Base-by-base conservation (phyloP, 2,113 vertebrate genomes). In the Arenaria interpres region DNA sequence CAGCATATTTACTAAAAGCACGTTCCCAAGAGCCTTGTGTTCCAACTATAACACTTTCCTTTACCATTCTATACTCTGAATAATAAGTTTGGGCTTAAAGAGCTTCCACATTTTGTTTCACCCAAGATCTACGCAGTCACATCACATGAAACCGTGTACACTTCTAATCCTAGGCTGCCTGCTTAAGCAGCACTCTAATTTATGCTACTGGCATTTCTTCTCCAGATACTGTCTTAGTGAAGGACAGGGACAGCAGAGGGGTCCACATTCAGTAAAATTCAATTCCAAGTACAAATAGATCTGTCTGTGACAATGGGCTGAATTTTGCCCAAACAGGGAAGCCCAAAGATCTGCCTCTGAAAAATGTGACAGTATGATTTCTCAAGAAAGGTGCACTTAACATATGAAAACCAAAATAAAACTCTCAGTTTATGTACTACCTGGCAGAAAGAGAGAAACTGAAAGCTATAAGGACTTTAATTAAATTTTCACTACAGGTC, bases 281-380 rank as follows among this genome's bases (percentile, higher is more conserved):
- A 41, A 12, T 48, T 79, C 48, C 41, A 41, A 60, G 51, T 25
- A 73, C 35, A 87, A 62, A 45, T 2, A 81, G 33, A 51, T 22
- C 27, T 25, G 9, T 28, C 14, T 35, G 45, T 17, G 41, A 54
- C 35, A 56, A 56, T 0, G 0, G 59, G 48, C 9, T 68, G 33
- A 20, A 14, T 27, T 35, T 33, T 41, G 17, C 33, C 51, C 14
- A 7, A 33, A 8, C 1, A 1, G 35, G 16, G 82, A 85, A 88
- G 25, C 15, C 21, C 33, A 33, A 46, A 69, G 50, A 32, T 22
- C 7, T 43, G 39, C 28, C 66, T 80, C 73, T 41, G 16, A 67
- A 28, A 74, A 60, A 30, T 1, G 2, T 1, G 5, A 28, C 32
- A 27, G 23, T 7, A 9, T 2, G 8, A 37, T 60, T 94, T 80